Percentiles rank a stretch among this genome's conserved stretches.
phyloP scores from a whole-genome alignment of 2,113 vertebrate genomes.

The Columba janthina region DNA sequence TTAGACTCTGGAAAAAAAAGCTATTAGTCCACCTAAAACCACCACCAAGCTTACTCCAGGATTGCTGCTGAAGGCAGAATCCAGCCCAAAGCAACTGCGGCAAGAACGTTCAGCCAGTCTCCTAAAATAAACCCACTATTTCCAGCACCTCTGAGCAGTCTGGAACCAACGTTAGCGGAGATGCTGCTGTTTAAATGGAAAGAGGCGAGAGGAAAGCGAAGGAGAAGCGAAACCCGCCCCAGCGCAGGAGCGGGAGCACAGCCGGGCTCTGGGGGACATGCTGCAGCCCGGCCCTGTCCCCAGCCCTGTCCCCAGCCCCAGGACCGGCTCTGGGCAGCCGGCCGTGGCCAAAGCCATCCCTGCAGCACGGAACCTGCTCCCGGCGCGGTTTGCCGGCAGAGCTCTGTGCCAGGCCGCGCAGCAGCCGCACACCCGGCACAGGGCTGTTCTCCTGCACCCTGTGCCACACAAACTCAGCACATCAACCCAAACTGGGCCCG shows the following conservation, averaged over 20 bases:
- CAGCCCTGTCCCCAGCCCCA: too few species aligned
- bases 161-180: fast-evolving
- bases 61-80: background rate
- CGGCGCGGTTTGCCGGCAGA: too few species aligned
- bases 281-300: background rate
- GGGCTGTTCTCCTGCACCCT: background rate
- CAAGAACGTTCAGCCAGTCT: background rate
- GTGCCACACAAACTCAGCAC: background rate
- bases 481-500: background rate
- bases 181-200: fast-evolving
- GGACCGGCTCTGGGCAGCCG: too few species aligned
- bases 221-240: background rate
- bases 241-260: background rate
- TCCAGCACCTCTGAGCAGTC: fast-evolving
- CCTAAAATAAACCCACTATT: background rate
- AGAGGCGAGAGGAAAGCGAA: background rate
- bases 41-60: background rate
- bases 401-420: too few species aligned
- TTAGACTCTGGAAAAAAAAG: background rate
- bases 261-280: background rate
- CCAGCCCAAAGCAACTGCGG: background rate
- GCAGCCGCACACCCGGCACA: too few species aligned
- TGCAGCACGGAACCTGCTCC: too few species aligned
- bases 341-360: too few species aligned
- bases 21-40: background rate